phyloP scores from a whole-genome alignment of 1,140 invertebrate genomes.

The Halesus radiatus region DNA sequence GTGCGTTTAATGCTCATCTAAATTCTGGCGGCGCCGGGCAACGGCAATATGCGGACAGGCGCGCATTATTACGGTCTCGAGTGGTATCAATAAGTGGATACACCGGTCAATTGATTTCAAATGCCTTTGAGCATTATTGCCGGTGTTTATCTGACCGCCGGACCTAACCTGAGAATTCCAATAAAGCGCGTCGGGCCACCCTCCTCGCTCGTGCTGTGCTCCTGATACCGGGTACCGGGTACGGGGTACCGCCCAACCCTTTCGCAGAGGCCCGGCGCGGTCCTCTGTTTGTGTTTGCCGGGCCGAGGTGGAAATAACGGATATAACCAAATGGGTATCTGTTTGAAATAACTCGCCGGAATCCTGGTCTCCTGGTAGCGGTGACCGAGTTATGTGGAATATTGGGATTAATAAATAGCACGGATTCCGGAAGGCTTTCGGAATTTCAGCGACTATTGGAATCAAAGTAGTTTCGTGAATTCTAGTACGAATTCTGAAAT shows the following conservation, averaged over 20 bases:
- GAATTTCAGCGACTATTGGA: no score
- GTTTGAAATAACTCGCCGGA: background rate
- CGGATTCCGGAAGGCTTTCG: no score
- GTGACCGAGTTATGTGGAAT: background rate
- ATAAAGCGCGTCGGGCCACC: constrained; percentile 36
- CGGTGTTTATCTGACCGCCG: constrained; percentile 48
- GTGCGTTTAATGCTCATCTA: constrained; percentile 32
- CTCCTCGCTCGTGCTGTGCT: background rate
- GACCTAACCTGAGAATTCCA: constrained; percentile 53
- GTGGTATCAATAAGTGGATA: constrained; percentile 25
- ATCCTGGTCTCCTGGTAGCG: constrained; percentile 16
- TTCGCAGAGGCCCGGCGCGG: background rate
- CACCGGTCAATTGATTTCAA: constrained; percentile 53
- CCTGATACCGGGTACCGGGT: background rate
- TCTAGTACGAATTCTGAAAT: no score
- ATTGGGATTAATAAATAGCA: constrained; percentile 26
- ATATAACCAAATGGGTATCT: no score
- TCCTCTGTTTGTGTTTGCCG: constrained; percentile 41
- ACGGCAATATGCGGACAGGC: constrained; percentile 27
- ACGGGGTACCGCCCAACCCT: background rate
- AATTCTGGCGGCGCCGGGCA: constrained; percentile 11
- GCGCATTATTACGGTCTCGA: constrained; percentile 41
- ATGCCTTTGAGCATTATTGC: constrained; percentile 56
- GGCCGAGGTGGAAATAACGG: constrained; percentile 10
- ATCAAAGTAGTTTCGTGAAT: background rate